Evolutionary conservation across 2,888 invertebrate genomes (phyloP), one percentile per base, ranked within the genome.

Genomic region (Tethea ocularis): DNA sequence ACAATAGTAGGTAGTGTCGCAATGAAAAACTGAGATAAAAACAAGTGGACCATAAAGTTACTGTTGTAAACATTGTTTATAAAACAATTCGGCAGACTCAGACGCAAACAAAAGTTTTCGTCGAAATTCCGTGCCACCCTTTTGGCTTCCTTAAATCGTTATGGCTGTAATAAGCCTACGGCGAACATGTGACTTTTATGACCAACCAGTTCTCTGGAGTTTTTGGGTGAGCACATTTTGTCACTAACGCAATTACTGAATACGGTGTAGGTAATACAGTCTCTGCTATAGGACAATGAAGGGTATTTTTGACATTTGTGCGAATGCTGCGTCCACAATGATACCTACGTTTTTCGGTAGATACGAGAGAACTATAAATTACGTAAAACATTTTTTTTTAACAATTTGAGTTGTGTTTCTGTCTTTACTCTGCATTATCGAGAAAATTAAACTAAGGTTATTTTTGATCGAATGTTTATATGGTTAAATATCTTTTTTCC

Each of bases 101-200:
- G 83, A 84, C 78, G 78, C 81, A 86, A 86, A 89, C 88, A 89
- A 91, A 91, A 91, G 86, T 92, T 90, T 89, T 83, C 86, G 80
- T 72, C 78, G 86, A 85, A 89, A 88, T 88, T 84, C 86, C 79
- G 78, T 77, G 83, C 84, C 88, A 90, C 89, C 91, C 89, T 90
- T 91, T 91, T 78, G 88, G 90, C 90, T 89, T 89, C 89, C 89
- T 91, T 88, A 91, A 91, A 92, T 90, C 89, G 91, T 91, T 90
- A 93, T 89, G 78, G 87, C 87, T 77, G 88, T 88, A 90, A 91
- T 91, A 92, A 91, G 89, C 83, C 80, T 77, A 77, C 78, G 80
- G 84, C 77, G 82, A 88, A 84, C 91, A 91, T 90, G 90, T 91
- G 90, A 91, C 87, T 89, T 91, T 92, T 92, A 91, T 89, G 80